A percentile compares a stretch with the other conserved stretches of the same genome.
Evolutionary conservation across 2,113 vertebrate genomes (phyloP).

Genomic region (Arvicanthis niloticus): DNA sequence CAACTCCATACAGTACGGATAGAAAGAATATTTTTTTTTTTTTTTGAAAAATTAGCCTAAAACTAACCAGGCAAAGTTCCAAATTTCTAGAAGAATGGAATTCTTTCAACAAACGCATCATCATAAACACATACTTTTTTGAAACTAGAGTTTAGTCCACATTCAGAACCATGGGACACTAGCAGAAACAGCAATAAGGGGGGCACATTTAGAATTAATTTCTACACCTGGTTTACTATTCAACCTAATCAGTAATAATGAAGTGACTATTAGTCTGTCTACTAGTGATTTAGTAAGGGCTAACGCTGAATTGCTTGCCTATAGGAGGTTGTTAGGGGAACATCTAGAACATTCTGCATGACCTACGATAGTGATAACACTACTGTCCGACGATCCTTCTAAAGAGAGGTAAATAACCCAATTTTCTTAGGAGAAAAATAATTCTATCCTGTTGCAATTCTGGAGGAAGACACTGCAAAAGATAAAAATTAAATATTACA

Average conservation of each 20-base stretch:
- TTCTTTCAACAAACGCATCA: not conserved
- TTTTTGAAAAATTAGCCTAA: not conserved
- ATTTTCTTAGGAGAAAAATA: not conserved
- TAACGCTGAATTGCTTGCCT: not conserved
- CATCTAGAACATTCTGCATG: not conserved
- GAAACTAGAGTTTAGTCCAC: not conserved
- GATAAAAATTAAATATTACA: not conserved
- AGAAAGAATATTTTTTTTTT: not conserved
- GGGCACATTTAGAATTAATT: not conserved
- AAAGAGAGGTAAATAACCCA: not conserved
- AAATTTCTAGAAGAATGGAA: not conserved
- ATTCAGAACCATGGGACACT: not conserved
- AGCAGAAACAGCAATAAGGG: not conserved
- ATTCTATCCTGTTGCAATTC: not conserved
- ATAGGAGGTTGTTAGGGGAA: not conserved
- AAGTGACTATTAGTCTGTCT: not conserved
- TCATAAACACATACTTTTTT: conserved; percentile 1
- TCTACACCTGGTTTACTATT: not conserved
- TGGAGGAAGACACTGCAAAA: conserved; percentile 12
- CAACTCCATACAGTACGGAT: not conserved
- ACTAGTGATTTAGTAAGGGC: not conserved
- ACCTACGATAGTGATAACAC: not conserved
- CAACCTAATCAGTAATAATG: not conserved
- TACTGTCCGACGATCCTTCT: not conserved
- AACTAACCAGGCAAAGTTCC: not conserved